phyloP scores from a whole-genome alignment of 2,888 invertebrate species.

The Syrphus vitripennis region DNA sequence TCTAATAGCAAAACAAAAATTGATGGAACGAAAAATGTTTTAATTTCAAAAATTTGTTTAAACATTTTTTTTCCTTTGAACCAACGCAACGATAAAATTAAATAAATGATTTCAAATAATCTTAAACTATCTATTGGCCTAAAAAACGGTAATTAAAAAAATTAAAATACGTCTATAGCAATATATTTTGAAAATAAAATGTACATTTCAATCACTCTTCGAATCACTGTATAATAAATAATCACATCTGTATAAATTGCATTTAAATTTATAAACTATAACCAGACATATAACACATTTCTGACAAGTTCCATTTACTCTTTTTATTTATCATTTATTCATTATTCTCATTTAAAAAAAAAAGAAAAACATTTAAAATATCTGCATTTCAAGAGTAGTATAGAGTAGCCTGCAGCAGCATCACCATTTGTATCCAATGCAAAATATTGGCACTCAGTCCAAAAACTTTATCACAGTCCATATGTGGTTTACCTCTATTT shows the following conservation, averaged over 20 bases:
- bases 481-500: conserved; percentile 62
- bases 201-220: background rate
- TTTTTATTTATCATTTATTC: background rate
- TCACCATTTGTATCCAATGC: conserved; percentile 47
- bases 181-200: background rate
- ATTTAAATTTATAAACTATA: conserved; percentile 51
- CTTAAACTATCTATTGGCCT: too few relatives aligned
- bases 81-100: too few relatives aligned
- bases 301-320: conserved; percentile 16
- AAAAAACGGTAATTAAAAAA: too few relatives aligned
- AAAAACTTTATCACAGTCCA: conserved; percentile 59
- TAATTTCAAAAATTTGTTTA: too few relatives aligned
- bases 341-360: conserved; percentile 6
- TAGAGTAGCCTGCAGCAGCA: too few relatives aligned
- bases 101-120: too few relatives aligned
- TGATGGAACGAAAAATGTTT: too few relatives aligned
- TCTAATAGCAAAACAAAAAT: too few relatives aligned
- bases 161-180: too few relatives aligned
- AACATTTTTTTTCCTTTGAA: too few relatives aligned
- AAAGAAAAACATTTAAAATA: conserved; percentile 12
- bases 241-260: conserved; percentile 16
- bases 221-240: background rate
- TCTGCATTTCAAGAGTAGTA: conserved; percentile 54
- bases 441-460: conserved; percentile 63
- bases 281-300: conserved; percentile 45